Evolutionary conservation across 2,113 vertebrate species (phyloP).

Genomic region (Puma concolor): DNA sequence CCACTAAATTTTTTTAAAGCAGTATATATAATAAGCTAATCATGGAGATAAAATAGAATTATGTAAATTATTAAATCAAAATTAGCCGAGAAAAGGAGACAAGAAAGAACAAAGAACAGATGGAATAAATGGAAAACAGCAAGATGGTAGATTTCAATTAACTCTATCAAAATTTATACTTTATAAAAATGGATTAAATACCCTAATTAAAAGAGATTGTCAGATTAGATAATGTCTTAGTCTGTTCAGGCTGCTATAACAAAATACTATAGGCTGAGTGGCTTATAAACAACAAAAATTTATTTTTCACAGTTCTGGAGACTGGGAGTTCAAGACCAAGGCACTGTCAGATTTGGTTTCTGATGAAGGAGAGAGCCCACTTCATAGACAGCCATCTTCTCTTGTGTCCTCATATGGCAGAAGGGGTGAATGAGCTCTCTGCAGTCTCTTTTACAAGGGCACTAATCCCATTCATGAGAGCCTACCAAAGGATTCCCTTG

Average conservation of each 20-base stretch:
- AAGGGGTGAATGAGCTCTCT: neutral
- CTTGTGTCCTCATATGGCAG: neutral
- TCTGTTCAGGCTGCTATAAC: neutral
- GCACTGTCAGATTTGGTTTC: neutral
- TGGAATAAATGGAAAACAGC: neutral
- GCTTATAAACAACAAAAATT: neutral
- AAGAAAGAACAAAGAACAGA: constrained; percentile 53
- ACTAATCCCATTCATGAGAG: neutral
- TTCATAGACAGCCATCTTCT: neutral
- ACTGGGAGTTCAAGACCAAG: neutral
- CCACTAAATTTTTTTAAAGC: neutral
- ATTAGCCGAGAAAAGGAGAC: neutral
- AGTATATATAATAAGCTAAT: neutral
- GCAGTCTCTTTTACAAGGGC: neutral
- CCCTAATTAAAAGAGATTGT: no score
- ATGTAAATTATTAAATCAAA: constrained; percentile 4
- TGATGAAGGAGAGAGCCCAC: neutral
- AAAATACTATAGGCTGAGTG: neutral
- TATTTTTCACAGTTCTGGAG: neutral
- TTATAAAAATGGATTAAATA: no score
- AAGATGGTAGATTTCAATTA: no score
- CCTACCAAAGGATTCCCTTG: neutral
- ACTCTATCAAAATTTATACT: no score
- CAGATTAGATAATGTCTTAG: no score
- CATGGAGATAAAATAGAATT: neutral